Base-by-base conservation (phyloP, 2,888 invertebrate genomes). In the Phymatocera aterrima region DNA sequence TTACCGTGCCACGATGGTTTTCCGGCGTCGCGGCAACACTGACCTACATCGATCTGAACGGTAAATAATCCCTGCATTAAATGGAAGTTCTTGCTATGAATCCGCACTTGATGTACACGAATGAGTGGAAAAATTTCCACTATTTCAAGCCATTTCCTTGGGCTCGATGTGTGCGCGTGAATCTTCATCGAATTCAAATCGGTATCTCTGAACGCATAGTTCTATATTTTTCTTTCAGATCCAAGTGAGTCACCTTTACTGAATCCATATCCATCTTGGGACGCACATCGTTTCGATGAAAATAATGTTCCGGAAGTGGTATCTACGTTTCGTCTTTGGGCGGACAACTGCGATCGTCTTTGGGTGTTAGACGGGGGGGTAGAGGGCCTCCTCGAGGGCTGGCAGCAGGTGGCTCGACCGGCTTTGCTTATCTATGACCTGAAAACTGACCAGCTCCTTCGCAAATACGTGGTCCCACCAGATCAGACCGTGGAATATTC, bases 191-290 rank as follows among this genome's bases (percentile, higher is more conserved):
- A 60, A 60, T 34, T 8, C 18, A 40, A 5, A 3, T 15, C 43
- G 4, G 43, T 43, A 40, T 18, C 5, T 95, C 94, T 85, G 1
- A 21, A 12, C 24, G 6, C 8, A 40, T 12, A 4, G 21, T 37
- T n/a, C n/a, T 6, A 43, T 43, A 88, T 91, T 5, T 92, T 96
- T 54, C 95, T 96, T 93, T 37, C 92, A 95, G 95, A 95, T 86
- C 91, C 93, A 0, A 93, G 92, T 0, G 93, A 92, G 78, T 94
- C 95, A 4, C 96, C 96, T 0, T 92, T 93, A 51, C 89, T 96
- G 78, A 94, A 92, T n/a, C 96, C 96, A 0, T 96, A 95, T 84
- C 96, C 96, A 0, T 95, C 94, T 83, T 96, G 96, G 96, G 94
- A 94, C 80, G 94, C 95, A 0, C 96, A 96, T 86, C 93, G 94